Conservation (phyloP, 2,113 vertebrate species). For the Tragelaphus buxtoni region DNA sequence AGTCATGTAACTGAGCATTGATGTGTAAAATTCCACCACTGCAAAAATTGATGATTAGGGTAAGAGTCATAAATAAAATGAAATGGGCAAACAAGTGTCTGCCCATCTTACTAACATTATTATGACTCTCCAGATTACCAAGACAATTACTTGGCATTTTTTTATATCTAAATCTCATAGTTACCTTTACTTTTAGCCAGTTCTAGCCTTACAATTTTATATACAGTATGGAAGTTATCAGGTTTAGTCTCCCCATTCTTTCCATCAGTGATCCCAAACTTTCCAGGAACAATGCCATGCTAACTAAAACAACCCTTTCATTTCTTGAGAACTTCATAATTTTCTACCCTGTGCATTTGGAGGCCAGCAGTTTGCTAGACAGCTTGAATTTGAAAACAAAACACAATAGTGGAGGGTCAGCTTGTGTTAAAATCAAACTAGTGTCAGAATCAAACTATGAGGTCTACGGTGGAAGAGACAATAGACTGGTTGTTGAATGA, state of each 20-base stretch:
- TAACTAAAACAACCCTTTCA: not conserved
- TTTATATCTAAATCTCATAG: not conserved
- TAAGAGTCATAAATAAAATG: not conserved
- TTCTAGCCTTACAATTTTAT: not conserved
- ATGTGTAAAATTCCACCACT: not conserved
- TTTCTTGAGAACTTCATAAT: not conserved
- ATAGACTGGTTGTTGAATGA: not conserved
- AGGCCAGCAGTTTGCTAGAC: not conserved
- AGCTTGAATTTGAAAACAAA: not conserved
- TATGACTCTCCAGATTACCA: not conserved
- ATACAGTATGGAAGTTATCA: not conserved
- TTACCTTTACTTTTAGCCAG: not conserved
- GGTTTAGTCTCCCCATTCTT: not conserved
- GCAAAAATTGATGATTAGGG: not conserved
- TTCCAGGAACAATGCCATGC: not conserved
- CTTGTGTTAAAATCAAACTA: not conserved
- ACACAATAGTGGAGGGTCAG: not conserved
- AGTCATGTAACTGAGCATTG: not conserved
- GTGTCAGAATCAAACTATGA: not conserved
- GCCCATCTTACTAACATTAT: not conserved
- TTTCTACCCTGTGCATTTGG: not conserved
- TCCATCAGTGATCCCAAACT: not conserved
- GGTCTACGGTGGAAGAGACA: not conserved
- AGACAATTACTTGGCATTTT: not conserved
- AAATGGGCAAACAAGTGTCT: not conserved